phyloP scores from a whole-genome alignment of 2,113 vertebrate species.

The Scophthalmus maximus region DNA sequence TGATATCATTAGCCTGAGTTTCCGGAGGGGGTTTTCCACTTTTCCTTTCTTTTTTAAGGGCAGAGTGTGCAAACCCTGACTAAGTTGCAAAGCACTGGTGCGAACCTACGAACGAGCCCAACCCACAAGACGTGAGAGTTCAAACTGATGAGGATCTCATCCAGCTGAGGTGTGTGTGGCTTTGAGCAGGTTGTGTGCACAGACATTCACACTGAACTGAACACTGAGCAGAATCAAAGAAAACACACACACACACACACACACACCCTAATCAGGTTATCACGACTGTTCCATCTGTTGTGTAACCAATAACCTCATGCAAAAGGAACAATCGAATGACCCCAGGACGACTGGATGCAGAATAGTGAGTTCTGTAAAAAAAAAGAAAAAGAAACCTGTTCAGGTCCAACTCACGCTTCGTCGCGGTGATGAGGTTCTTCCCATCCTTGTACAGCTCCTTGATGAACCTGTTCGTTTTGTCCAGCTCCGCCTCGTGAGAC shows the following conservation, averaged over 20 bases:
- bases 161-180: conserved; percentile 22
- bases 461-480: conserved; percentile 96
- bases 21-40: not conserved
- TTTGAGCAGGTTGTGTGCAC: conserved; percentile 4
- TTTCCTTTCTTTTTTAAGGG: too few relatives aligned
- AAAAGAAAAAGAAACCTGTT: too few relatives aligned
- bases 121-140: conserved; percentile 58
- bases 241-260: not conserved
- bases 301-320: too few relatives aligned
- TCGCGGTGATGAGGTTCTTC: conserved; percentile 95
- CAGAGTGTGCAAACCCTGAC: too few relatives aligned
- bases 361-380: too few relatives aligned
- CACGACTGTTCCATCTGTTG: too few relatives aligned
- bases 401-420: conserved; percentile 89
- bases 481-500: conserved; percentile 94
- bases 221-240: not conserved
- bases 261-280: too few relatives aligned
- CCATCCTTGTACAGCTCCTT: conserved; percentile 98
- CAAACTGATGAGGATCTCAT: conserved; percentile 54
- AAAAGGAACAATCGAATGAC: too few relatives aligned
- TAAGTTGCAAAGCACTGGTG: not conserved
- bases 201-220: too few relatives aligned
- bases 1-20: not conserved
- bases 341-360: too few relatives aligned
- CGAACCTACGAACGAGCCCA: conserved; percentile 29